Percentiles rank a stretch among this genome's conserved stretches.
Conservation (phyloP, 2,113 vertebrate species). For the Lutjanus erythropterus region DNA sequence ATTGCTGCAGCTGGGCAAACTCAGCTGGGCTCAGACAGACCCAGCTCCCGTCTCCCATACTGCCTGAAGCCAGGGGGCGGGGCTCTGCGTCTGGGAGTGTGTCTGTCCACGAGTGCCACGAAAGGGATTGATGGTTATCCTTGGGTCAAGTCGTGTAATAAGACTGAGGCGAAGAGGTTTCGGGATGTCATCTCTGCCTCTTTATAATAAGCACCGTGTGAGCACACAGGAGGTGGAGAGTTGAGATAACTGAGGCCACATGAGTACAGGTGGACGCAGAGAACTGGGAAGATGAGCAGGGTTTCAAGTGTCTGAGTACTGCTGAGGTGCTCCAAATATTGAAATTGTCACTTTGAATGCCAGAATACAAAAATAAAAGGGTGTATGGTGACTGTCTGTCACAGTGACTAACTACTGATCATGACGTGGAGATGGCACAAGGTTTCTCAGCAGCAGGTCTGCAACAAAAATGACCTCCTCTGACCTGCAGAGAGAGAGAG, state of each 20-base stretch:
- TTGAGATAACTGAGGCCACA: slow-evolving; percentile 3
- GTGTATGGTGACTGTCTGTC: slow-evolving; percentile 4
- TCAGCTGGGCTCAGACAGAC: slow-evolving; percentile 92
- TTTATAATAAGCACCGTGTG: slow-evolving; percentile 12
- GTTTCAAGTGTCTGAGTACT: slow-evolving; percentile 18
- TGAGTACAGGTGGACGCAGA: not conserved
- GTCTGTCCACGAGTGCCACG: slow-evolving; percentile 13
- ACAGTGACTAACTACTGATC: slow-evolving; percentile 33
- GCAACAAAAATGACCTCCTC: slow-evolving; percentile 17
- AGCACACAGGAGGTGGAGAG: slow-evolving; percentile 48
- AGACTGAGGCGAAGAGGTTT: slow-evolving; percentile 34
- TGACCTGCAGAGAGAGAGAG: slow-evolving; percentile 48
- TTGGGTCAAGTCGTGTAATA: slow-evolving; percentile 42
- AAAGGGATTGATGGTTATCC: slow-evolving; percentile 61
- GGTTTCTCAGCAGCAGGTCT: slow-evolving; percentile 39
- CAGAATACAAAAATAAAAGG: not conserved
- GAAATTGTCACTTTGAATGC: not conserved
- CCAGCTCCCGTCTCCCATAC: slow-evolving; percentile 91
- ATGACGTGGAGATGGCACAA: slow-evolving; percentile 14
- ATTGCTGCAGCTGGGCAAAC: slow-evolving; percentile 94
- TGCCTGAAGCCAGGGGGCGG: slow-evolving; percentile 46
- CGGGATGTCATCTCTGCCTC: slow-evolving; percentile 62
- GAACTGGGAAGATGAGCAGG: not conserved
- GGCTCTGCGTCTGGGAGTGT: not conserved
- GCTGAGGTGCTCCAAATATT: slow-evolving; percentile 2